Percentiles rank a stretch among this genome's conserved stretches.
Conservation (phyloP, 1,140 invertebrate species). For the Piezodorus guildinii region DNA sequence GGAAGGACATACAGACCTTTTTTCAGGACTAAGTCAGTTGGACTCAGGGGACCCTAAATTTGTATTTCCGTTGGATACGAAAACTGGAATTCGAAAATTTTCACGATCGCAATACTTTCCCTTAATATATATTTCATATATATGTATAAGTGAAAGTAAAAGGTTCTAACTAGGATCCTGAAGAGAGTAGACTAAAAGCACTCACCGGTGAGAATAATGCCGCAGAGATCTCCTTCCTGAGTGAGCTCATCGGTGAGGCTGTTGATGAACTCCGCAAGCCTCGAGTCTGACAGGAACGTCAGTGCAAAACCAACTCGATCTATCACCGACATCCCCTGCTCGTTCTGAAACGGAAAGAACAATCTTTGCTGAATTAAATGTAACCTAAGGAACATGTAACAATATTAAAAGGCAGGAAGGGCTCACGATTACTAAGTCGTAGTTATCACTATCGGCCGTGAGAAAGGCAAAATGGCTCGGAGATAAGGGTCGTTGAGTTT, state of each 20-base stretch:
- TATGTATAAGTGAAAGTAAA: too few species aligned
- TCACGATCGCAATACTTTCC: too few species aligned
- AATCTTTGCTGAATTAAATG: not conserved
- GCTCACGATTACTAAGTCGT: slow-evolving; percentile 67
- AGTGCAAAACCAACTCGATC: slow-evolving; percentile 91
- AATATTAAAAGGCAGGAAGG: slow-evolving; percentile 28
- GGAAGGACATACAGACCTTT: too few species aligned
- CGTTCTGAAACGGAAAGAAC: slow-evolving; percentile 49
- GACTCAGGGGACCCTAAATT: too few species aligned
- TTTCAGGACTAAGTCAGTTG: too few species aligned
- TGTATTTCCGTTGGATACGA: too few species aligned
- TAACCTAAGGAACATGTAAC: not conserved
- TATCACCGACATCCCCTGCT: slow-evolving; percentile 66
- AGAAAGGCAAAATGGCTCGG: slow-evolving; percentile 81
- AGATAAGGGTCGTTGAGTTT: slow-evolving; percentile 80
- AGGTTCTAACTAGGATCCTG: too few species aligned
- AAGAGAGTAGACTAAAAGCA: too few species aligned
- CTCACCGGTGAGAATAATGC: slow-evolving; percentile 64
- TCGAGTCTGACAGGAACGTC: slow-evolving; percentile 70
- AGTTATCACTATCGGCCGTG: slow-evolving; percentile 64
- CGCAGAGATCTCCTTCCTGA: slow-evolving; percentile 68
- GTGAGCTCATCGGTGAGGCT: slow-evolving; percentile 55
- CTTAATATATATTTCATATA: too few species aligned
- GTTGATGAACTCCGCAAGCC: slow-evolving; percentile 66
- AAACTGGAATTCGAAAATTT: too few species aligned